Evolutionary conservation across 2,888 invertebrate species (phyloP), one percentile per base, ranked within the genome.

Genomic region (Agriopis leucophaearia): DNA sequence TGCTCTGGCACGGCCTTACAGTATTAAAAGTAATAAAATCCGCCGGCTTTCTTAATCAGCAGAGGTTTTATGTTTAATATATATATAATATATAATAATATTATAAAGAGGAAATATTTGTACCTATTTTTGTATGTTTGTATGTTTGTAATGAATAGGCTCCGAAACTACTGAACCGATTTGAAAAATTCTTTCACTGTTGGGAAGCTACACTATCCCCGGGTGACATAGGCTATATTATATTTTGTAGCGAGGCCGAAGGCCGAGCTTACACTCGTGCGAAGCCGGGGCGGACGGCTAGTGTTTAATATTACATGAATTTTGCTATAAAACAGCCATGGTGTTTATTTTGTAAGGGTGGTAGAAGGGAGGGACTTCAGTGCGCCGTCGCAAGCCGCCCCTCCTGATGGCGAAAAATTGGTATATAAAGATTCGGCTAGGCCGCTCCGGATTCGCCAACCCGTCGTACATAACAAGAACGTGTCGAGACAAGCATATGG

Each of bases 291-390:
- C n/a, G n/a, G n/a, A n/a, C n/a, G n/a, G n/a, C n/a, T n/a, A n/a
- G n/a, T n/a, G n/a, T n/a, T n/a, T 42, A 10, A 12, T 42, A 42
- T 7, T n/a, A 40, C 54, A 55, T 38, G 16, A 55, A 40, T 38
- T 55, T 40, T 18, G 40, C 42, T 44, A 27, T 40, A 16, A 38
- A 16, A 54, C 12, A 4, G 35, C 8, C 16, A 16, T 6, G 16
- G n/a, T 38, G 42, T n/a, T 7, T 27, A 16, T 36, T 44, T n/a
- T 38, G n/a, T 36, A 38, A 38, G 63, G 42, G 8, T 48, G 59
- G 9, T 48, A 45, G 12, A 35, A 64, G 69, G 72, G 72, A 54
- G 70, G 57, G 58, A 67, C 71, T 64, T 55, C 36, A 38, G 13
- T 18, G 62, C 47, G 64, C 67, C 64, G 54, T 27, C 40, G 54